Percentiles rank a stretch among this genome's conserved stretches.
Conservation (phyloP, 2,113 vertebrate species). For the Mastomys coucha region DNA sequence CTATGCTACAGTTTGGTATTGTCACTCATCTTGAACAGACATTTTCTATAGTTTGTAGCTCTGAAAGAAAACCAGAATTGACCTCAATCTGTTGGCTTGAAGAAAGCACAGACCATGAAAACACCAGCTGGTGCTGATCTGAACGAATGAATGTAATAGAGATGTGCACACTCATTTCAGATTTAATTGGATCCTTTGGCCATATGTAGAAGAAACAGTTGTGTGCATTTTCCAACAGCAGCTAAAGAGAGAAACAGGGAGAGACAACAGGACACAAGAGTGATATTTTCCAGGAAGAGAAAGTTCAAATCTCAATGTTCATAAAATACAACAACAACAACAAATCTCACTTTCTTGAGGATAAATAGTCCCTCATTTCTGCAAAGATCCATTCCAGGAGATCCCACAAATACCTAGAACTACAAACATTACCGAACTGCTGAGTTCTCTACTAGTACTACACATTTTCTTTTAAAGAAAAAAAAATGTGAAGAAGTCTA, state of each 20-base stretch:
- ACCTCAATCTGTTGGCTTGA: slow-evolving; percentile 69
- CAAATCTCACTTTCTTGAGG: neutral
- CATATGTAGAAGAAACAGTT: slow-evolving; percentile 24
- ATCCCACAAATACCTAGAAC: accelerated
- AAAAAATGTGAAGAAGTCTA: neutral
- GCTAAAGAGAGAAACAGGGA: neutral
- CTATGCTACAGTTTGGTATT: neutral
- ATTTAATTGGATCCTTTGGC: slow-evolving; percentile 52
- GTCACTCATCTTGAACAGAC: slow-evolving; percentile 42
- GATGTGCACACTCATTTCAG: slow-evolving; percentile 11
- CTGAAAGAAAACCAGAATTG: slow-evolving; percentile 52
- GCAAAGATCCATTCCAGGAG: neutral
- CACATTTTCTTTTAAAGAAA: neutral
- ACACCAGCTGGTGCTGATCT: slow-evolving; percentile 54
- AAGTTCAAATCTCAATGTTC: neutral
- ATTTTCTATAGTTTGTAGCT: slow-evolving; percentile 56
- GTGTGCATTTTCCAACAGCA: slow-evolving; percentile 35
- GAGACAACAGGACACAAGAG: neutral
- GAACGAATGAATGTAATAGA: slow-evolving; percentile 1
- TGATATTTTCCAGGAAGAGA: neutral
- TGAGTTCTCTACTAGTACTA: neutral
- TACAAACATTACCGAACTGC: neutral
- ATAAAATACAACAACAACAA: neutral
- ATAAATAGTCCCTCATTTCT: neutral
- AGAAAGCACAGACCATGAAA: slow-evolving; percentile 64